A percentile compares a stretch with the other conserved stretches of the same genome.
These are phyloP conservation scores for Porphyrio hochstetteri DNA, from an alignment of 2,113 vertebrate genomes.

Conservation along the genomic window DNA sequence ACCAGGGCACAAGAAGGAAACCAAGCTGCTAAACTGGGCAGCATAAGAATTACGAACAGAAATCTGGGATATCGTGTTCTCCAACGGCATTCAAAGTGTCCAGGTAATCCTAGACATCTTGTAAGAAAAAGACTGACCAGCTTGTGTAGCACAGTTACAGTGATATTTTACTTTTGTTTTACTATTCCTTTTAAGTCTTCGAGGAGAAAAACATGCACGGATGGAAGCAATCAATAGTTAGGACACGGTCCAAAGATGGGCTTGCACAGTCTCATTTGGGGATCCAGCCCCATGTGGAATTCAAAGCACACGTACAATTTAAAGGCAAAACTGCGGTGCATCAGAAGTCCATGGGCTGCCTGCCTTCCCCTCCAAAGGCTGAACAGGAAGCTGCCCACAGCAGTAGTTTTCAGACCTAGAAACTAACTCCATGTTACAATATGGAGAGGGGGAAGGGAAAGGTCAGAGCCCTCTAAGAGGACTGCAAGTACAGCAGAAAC, in stretches of 20 bases:
- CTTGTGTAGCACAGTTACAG: not conserved
- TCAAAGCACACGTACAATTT: not conserved
- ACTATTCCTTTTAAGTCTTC: not conserved
- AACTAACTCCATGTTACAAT: not conserved
- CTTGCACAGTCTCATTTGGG: not conserved
- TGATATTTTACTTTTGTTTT: not conserved
- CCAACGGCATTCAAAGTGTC: not conserved
- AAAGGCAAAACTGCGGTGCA: not conserved
- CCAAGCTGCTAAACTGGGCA: not conserved
- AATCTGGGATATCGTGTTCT: not conserved
- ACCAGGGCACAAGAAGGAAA: not conserved
- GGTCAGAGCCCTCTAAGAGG: not conserved
- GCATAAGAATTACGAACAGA: not conserved
- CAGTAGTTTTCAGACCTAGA: not conserved
- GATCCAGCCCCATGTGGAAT: not conserved
- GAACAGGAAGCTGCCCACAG: not conserved
- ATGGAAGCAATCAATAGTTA: not conserved
- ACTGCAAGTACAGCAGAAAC: not conserved
- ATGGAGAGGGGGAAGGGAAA: not conserved
- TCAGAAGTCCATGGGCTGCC: not conserved
- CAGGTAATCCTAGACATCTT: not conserved
- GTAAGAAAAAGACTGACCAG: not conserved
- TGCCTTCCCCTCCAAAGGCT: not conserved
- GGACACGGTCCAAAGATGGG: not conserved
- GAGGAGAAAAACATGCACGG: not conserved